Conservation (phyloP, 1,140 invertebrate genomes). For the Drosophila takahashii region DNA sequence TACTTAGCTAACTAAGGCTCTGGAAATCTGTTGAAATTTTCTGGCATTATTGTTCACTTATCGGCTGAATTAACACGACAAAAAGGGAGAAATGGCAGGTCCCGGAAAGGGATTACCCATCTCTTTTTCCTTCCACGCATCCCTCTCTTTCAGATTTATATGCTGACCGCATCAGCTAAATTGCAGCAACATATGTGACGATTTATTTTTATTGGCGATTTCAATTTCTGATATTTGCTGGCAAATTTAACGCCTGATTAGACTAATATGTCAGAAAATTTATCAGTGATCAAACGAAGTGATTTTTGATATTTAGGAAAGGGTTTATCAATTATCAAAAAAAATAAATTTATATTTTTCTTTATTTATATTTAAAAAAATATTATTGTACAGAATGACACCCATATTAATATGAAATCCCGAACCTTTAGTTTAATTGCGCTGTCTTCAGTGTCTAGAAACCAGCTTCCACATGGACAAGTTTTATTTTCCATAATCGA, state of each 20-base stretch:
- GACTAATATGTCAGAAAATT: slow-evolving; percentile 32
- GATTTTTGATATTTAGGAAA: not conserved
- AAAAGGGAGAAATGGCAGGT: slow-evolving; percentile 31
- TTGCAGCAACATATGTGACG: slow-evolving; percentile 76
- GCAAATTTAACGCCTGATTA: slow-evolving; percentile 70
- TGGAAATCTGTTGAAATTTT: slow-evolving; percentile 62
- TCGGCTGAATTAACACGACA: slow-evolving; percentile 75
- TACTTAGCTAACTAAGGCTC: slow-evolving; percentile 59
- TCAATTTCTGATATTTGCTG: slow-evolving; percentile 46
- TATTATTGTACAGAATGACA: not conserved
- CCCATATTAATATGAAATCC: not conserved
- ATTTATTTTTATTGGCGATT: slow-evolving; percentile 65
- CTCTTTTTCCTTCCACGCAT: slow-evolving; percentile 5
- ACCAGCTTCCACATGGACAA: slow-evolving; percentile 26
- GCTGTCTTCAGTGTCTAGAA: not conserved
- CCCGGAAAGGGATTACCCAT: slow-evolving; percentile 8
- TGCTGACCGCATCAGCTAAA: slow-evolving; percentile 63
- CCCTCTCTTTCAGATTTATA: slow-evolving; percentile 16
- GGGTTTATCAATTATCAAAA: not conserved
- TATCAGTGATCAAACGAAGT: not conserved
- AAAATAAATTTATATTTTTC: not conserved
- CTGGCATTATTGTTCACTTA: slow-evolving; percentile 79
- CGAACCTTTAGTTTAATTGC: not conserved
- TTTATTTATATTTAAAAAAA: not conserved
- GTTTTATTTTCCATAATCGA: not conserved